Conservation (phyloP, 2,113 vertebrate species). For the Arizona elegans region DNA sequence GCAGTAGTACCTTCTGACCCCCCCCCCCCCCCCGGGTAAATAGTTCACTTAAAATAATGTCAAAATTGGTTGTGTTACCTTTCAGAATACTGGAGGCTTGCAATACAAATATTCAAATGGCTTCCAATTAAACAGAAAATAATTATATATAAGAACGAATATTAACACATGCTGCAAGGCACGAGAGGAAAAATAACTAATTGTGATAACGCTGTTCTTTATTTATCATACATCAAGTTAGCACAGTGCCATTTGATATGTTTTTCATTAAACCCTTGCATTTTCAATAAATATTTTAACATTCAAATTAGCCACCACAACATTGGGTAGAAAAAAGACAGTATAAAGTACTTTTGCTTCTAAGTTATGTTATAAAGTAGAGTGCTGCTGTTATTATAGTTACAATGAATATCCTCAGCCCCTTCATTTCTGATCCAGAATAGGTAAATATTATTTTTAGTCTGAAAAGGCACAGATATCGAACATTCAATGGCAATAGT, state of each 20-base stretch:
- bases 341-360: not conserved
- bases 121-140: not conserved
- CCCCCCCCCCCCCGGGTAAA: not conserved
- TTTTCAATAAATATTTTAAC: constrained; percentile 20
- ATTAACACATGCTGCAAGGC: constrained; percentile 9
- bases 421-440: not conserved
- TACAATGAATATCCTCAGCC: not conserved
- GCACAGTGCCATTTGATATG: constrained; percentile 5
- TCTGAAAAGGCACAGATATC: not conserved
- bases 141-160: not conserved
- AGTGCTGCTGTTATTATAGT: not conserved
- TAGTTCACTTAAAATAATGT: not conserved
- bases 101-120: not conserved
- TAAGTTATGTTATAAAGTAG: not conserved
- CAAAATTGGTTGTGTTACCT: not conserved
- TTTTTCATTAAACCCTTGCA: not conserved
- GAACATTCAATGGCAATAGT: not conserved
- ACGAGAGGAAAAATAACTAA: constrained; percentile 4
- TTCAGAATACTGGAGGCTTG: not conserved
- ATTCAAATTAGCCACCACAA: constrained; percentile 1
- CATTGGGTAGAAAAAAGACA: not conserved
- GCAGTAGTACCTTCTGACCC: not conserved
- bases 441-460: not conserved
- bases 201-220: constrained; percentile 12
- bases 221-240: constrained; percentile 14